Evolutionary conservation across 2,113 vertebrate species (phyloP).

Genomic region (Epinephelus moara): DNA sequence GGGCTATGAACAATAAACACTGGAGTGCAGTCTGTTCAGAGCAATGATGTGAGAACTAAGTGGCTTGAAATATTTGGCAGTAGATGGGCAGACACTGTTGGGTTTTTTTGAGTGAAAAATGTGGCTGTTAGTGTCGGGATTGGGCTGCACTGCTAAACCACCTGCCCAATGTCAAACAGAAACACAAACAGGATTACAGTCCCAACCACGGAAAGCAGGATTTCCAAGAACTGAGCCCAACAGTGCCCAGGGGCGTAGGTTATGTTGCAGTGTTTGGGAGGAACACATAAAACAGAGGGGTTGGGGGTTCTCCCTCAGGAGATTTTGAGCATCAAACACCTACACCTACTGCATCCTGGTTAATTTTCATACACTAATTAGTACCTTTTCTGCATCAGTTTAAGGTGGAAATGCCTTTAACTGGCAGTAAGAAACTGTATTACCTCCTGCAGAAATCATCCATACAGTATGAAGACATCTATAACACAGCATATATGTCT

Average conservation of each 20-base stretch:
- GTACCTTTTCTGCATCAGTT: too few relatives aligned
- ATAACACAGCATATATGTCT: neutral
- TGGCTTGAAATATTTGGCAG: conserved; percentile 8
- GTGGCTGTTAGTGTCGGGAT: neutral
- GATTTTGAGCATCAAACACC: too few relatives aligned
- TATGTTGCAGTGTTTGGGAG: too few relatives aligned
- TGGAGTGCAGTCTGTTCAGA: conserved; percentile 5
- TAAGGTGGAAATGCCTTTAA: too few relatives aligned
- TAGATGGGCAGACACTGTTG: neutral
- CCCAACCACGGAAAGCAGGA: conserved; percentile 5
- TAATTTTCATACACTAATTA: too few relatives aligned
- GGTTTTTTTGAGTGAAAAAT: neutral
- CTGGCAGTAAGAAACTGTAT: neutral
- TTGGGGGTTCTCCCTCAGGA: too few relatives aligned
- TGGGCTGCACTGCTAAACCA: conserved; percentile 15
- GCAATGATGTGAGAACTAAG: conserved; percentile 6
- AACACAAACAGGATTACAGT: conserved; percentile 60
- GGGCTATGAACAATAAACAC: conserved; percentile 41
- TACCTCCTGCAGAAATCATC: neutral
- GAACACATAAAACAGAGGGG: too few relatives aligned
- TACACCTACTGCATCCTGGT: too few relatives aligned
- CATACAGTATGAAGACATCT: neutral
- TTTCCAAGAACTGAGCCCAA: conserved; percentile 43
- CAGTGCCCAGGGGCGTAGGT: too few relatives aligned
- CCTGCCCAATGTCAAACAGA: conserved; percentile 25